Evolutionary conservation across 2,888 invertebrate genomes (phyloP), one percentile per base, ranked within the genome.

Genomic region (Criorhina ranunculi): DNA sequence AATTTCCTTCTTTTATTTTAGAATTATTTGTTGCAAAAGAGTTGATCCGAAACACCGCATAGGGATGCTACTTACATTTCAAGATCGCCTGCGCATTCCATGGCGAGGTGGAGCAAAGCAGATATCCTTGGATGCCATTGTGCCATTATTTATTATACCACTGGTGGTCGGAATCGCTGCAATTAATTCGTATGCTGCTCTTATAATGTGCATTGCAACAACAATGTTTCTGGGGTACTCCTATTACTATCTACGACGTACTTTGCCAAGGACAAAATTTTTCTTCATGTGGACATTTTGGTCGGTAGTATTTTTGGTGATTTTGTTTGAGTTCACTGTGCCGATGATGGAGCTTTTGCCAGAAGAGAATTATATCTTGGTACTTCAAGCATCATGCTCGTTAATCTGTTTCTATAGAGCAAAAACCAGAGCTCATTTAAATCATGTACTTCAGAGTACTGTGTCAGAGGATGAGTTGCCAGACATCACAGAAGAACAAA

Each of bases 231-330:
- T 90, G 40, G 80, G 87, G 0, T 90, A 91, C 87, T 88, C 89
- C 0, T 87, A 90, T 75, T 88, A 88, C 42, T 83, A 90, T 59
- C 88, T 90, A 0, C 88, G 89, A 46, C 88, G 88, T 0, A 88
- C 86, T 8, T 93, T 88, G 2, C 88, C 90, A 0, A 89, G 94
- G 78, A 95, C 96, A 1, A 94, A 94, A 88, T 96, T 97, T 90
- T 96, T 96, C 90, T 93, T 94, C 81, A 93, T 95, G 87, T 96
- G 96, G 96, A 93, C 95, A 0, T 89, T 95, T 46, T 94, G 95
- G 51, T 96, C 96, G 8, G 93, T 94, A 3, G 88, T 94, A 4
- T 93, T 93, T 87, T 92, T 96, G 90, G 94, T 95, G 88, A 87
- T 95, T 19, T 93, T 96, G 17, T 96, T 96, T 91, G 95, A 96